These are phyloP conservation scores for Pteronura brasiliensis DNA, from an alignment of 2,113 vertebrate species.

Conservation along the genomic window DNA sequence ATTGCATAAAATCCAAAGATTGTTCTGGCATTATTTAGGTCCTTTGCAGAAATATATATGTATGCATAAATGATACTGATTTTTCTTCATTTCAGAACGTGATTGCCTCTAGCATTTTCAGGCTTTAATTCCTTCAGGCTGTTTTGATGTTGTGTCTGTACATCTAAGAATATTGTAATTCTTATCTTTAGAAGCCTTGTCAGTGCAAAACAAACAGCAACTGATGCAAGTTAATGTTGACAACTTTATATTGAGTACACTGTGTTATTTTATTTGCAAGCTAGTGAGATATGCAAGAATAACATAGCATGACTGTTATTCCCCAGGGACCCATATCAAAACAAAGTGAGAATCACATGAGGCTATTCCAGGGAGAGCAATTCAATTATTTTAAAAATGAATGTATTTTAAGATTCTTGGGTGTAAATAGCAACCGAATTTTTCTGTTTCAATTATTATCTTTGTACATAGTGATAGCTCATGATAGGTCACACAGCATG, in stretches of 20 bases:
- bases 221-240: conserved; percentile 63
- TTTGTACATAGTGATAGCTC: conserved; percentile 30
- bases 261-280: conserved; percentile 63
- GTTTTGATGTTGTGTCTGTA: conserved; percentile 65
- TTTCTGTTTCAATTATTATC: conserved; percentile 24
- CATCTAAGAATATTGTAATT: conserved; percentile 56
- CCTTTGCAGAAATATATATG: conserved; percentile 39
- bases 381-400: conserved; percentile 61
- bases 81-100: conserved; percentile 59
- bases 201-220: conserved; percentile 49
- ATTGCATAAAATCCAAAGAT: conserved; percentile 49
- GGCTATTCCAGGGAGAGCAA: conserved; percentile 56
- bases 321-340: conserved; percentile 33
- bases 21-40: conserved; percentile 54
- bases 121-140: conserved; percentile 44
- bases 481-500: background rate
- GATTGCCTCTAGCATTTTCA: conserved; percentile 57
- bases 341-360: conserved; percentile 60
- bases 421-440: conserved; percentile 29
- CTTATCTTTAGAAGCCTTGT: conserved; percentile 60
- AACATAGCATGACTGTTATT: conserved; percentile 51
- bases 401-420: conserved; percentile 48
- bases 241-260: conserved; percentile 60
- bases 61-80: conserved; percentile 56
- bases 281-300: conserved; percentile 53